Percentiles rank a stretch among this genome's conserved stretches.
These are phyloP conservation scores for Plemyria rubiginata DNA, from an alignment of 2,888 invertebrate genomes.

Conservation along the genomic window DNA sequence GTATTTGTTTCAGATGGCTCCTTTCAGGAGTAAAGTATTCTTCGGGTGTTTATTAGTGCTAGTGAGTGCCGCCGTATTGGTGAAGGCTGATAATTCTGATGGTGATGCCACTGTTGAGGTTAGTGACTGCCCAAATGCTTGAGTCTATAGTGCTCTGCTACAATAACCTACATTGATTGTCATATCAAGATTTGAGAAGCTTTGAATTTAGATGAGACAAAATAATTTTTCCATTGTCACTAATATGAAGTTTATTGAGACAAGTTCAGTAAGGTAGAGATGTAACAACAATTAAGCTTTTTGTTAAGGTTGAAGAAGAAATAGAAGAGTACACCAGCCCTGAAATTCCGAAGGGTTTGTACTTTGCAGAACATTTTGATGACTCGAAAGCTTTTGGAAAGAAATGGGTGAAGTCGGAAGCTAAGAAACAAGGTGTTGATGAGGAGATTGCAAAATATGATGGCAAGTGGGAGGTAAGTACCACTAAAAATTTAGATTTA, in stretches of 20 bases:
- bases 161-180: constrained; percentile 38
- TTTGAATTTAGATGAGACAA: background rate
- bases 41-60: constrained; percentile 64
- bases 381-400: constrained; percentile 88
- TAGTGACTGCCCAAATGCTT: constrained; percentile 48
- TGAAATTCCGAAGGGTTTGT: constrained; percentile 85
- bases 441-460: constrained; percentile 98
- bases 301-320: constrained; percentile 63
- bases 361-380: constrained; percentile 95
- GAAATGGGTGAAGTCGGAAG: constrained; percentile 94
- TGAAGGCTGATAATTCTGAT: constrained; percentile 58
- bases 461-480: constrained; percentile 88
- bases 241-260: background rate
- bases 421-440: constrained; percentile 95
- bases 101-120: constrained; percentile 76
- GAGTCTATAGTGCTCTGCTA: constrained; percentile 18
- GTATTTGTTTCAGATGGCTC: constrained; percentile 73
- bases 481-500: background rate
- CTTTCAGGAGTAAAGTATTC: constrained; percentile 57
- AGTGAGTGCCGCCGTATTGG: constrained; percentile 49
- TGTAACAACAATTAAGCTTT: background rate
- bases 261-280: background rate
- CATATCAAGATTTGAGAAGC: constrained; percentile 14
- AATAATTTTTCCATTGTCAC: background rate
- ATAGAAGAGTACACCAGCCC: constrained; percentile 90